Evolutionary conservation across 92 coral and sea anemone genomes (phyloP).

Genomic region (Galaxea fascicularis): DNA sequence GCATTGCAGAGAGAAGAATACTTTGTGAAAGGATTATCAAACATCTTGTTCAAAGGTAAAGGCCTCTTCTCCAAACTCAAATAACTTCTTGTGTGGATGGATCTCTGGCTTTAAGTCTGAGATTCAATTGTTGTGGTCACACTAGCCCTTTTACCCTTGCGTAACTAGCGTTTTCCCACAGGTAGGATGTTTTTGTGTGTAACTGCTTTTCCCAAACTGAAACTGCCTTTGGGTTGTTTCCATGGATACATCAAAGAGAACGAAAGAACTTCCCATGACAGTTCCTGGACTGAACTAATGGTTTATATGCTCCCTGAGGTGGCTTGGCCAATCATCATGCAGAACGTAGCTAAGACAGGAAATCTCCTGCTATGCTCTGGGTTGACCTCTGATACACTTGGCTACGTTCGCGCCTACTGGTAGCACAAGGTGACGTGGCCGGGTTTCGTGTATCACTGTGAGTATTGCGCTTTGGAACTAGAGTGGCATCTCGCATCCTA

Average conservation of each 20-base stretch:
- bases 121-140: no score
- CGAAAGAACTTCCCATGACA: no score
- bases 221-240: no score
- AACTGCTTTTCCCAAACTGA: no score
- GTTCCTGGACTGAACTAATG: no score
- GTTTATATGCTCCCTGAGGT: no score
- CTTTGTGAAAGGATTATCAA: slow-evolving; percentile 82
- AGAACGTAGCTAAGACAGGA: slow-evolving; percentile 41
- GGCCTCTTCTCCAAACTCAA: background rate
- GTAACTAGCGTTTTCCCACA: no score
- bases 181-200: no score
- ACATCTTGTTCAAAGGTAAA: slow-evolving; percentile 81
- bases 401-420: slow-evolving; percentile 12
- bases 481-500: no score
- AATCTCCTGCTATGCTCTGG: slow-evolving; percentile 32
- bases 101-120: background rate
- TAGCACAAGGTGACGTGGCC: slow-evolving; percentile 1
- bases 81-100: background rate
- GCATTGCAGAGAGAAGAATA: slow-evolving; percentile 82
- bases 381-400: slow-evolving; percentile 20
- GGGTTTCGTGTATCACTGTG: slow-evolving; percentile 3
- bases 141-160: background rate
- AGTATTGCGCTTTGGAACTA: no score
- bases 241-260: no score
- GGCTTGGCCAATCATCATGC: slow-evolving; percentile 45